These are phyloP conservation scores for Harpalus rufipes DNA, from an alignment of 2,888 invertebrate genomes.

Conservation along the genomic window DNA sequence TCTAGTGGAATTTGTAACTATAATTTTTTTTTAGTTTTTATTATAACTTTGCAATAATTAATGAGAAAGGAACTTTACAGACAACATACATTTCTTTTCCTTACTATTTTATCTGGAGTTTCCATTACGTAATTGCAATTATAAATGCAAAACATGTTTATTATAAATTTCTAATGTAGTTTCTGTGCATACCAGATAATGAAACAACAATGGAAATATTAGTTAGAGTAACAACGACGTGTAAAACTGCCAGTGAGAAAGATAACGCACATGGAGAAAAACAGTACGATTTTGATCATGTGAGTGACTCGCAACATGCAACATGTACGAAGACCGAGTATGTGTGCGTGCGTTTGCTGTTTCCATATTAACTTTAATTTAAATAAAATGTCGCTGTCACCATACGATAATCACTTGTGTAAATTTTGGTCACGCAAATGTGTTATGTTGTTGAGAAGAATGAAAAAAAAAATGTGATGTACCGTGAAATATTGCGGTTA, in stretches of 20 bases:
- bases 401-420: constrained; percentile 52
- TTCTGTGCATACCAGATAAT: constrained; percentile 16
- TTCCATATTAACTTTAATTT: constrained; percentile 52
- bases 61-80: background rate
- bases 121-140: constrained; percentile 28
- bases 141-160: constrained; percentile 4
- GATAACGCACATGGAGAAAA: constrained; percentile 13
- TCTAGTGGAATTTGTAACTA: background rate
- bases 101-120: constrained; percentile 21
- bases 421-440: constrained; percentile 47
- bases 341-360: constrained; percentile 16
- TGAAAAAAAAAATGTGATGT: constrained; percentile 15
- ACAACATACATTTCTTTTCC: background rate
- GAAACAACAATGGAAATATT: constrained; percentile 14
- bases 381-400: constrained; percentile 57
- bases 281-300: constrained; percentile 20
- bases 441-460: constrained; percentile 31
- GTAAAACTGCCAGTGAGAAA: background rate
- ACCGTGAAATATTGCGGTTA: constrained; percentile 20
- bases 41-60: background rate
- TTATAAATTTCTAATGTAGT: constrained; percentile 4
- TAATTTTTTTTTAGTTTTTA: no score
- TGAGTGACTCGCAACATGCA: constrained; percentile 25
- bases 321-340: background rate
- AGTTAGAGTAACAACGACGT: background rate